Percentiles rank a stretch among this genome's conserved stretches.
Evolutionary conservation across 2,888 invertebrate genomes (phyloP).

Genomic region (Agrotis exclamationis): DNA sequence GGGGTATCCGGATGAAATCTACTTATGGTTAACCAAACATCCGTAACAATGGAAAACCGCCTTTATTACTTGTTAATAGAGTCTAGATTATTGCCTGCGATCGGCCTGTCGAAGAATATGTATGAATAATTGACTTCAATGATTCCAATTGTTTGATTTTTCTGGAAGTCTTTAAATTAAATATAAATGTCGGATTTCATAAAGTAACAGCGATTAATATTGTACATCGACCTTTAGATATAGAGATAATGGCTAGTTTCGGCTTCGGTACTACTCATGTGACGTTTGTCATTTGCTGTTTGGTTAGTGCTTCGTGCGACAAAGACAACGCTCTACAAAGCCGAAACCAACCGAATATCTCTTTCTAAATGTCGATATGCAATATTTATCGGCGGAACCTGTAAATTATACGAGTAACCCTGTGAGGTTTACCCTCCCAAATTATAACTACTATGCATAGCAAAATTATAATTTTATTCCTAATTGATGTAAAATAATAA

Average conservation of each 20-base stretch:
- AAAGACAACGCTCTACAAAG: no score
- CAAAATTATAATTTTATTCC: slow-evolving; percentile 21
- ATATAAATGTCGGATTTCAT: not conserved
- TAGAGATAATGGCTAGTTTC: no score
- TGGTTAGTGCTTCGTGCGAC: no score
- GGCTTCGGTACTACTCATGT: no score
- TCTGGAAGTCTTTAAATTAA: not conserved
- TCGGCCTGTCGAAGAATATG: no score
- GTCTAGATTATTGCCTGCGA: not conserved
- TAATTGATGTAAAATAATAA: slow-evolving; percentile 9
- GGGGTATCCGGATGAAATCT: not conserved
- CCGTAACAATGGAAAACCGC: not conserved
- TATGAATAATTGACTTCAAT: no score
- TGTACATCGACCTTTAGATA: no score
- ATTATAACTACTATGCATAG: not conserved
- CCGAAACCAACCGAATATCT: no score
- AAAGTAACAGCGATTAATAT: no score
- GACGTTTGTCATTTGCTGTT: no score
- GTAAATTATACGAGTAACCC: not conserved
- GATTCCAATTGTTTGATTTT: not conserved
- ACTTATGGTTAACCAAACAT: not conserved
- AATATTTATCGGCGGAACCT: no score
- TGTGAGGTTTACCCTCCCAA: not conserved
- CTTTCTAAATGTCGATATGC: no score
- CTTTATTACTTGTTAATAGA: not conserved